Base-by-base conservation (phyloP, 1,140 invertebrate genomes). In the Drosophila bipectinata region DNA sequence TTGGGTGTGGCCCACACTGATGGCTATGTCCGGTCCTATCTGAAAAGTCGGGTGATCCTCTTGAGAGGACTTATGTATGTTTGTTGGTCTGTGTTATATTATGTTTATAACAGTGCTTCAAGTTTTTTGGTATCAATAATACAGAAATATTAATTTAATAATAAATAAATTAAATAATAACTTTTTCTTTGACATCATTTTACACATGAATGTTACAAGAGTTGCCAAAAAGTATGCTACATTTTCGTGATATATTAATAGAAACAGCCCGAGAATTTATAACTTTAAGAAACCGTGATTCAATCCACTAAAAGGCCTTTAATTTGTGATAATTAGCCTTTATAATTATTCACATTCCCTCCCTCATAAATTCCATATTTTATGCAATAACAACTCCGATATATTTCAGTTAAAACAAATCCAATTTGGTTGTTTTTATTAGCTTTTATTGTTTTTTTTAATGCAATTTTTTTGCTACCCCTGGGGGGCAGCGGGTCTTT, bases 381-480 rank as follows among this genome's bases (percentile, higher is more conserved):
- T 48, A 24, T 21, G 48, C 48, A 12, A 28, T 14, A 44, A 44
- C 6, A 44, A 44, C 14, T 15, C n/a, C 48, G 12, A 47, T 47
- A 18, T 21, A 24, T 47, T 21, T 4, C 10, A 47, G 9, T 45
- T 44, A 56, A 60, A 64, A 64, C 30, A 51, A 61, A 21, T 44
- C 18, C 3, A 61, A 2, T 34, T 32, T 21, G 48, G n/a, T 48
- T 34, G 14, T 74, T 63, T 72, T 12, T 30, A 45, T 37, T 21
- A 58, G 14, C 26, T 72, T 78, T 61, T 56, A 59, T 64, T 52
- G 34, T 77, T 58, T 79, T 37, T 66, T 79, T 64, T 68, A 59
- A 74, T 76, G 21, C 53, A 32, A 53, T 79, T 83, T 83, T 75
- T 69, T 32, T 57, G 41, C 44, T 57, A 39, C 51, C 63, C 63